Conservation (phyloP, 2,888 invertebrate genomes). For the Branchipolynoe longqiensis region DNA sequence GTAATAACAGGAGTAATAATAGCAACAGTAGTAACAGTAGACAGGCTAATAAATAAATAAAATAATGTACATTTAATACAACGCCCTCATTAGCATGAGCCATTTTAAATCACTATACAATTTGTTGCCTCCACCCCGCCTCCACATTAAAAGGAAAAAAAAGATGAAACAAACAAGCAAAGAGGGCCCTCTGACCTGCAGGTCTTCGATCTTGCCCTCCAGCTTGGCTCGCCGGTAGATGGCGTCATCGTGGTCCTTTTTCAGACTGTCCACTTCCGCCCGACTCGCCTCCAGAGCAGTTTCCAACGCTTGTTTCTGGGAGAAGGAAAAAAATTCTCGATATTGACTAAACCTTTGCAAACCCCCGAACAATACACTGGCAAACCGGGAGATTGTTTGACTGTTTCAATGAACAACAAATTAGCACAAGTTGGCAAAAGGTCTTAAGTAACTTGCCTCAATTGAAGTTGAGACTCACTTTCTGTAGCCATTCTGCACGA, state of each 20-base stretch:
- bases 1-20: no score
- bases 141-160: no score
- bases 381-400: background rate
- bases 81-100: no score
- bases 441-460: conserved; percentile 9
- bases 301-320: conserved; percentile 74
- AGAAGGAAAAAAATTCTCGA: background rate
- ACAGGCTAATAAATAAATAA: no score
- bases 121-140: no score
- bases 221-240: conserved; percentile 69
- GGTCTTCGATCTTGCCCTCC: conserved; percentile 71
- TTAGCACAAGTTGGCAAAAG: background rate
- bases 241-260: conserved; percentile 73
- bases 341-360: background rate
- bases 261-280: conserved; percentile 71
- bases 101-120: no score
- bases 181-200: no score
- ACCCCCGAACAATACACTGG: background rate
- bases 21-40: no score
- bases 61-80: no score
- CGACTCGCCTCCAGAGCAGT: conserved; percentile 72
- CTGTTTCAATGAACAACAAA: background rate
- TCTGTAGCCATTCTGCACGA: conserved; percentile 71
- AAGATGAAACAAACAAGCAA: no score
- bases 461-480: conserved; percentile 66